Evolutionary conservation across 2,888 invertebrate genomes (phyloP).

Genomic region (Mimas tiliae): DNA sequence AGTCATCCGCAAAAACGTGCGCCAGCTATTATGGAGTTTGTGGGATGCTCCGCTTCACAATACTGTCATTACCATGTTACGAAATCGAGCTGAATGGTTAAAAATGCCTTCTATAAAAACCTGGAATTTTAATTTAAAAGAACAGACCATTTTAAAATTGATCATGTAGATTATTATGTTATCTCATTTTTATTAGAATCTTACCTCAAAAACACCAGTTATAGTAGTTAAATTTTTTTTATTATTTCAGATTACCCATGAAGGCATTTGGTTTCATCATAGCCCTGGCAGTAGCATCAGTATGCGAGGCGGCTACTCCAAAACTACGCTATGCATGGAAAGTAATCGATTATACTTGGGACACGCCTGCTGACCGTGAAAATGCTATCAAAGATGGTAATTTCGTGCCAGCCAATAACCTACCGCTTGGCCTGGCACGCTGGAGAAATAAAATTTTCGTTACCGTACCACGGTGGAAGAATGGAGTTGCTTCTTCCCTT

Average conservation of each 20-base stretch:
- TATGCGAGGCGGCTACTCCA: constrained; percentile 77
- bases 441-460: constrained; percentile 90
- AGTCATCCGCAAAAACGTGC: constrained; percentile 78
- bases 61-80: constrained; percentile 74
- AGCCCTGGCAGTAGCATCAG: constrained; percentile 56
- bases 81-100: constrained; percentile 43
- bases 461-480: constrained; percentile 89
- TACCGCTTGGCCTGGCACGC: constrained; percentile 88
- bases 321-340: constrained; percentile 89
- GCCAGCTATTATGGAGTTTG: constrained; percentile 64
- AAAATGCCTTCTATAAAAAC: constrained; percentile 7
- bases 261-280: constrained; percentile 56
- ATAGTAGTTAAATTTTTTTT: constrained; percentile 31
- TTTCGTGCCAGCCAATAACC: constrained; percentile 87
- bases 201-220: neutral
- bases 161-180: too few species aligned
- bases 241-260: constrained; percentile 56
- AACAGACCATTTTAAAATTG: neutral
- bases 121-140: constrained; percentile 5
- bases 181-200: too few species aligned
- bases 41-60: constrained; percentile 68
- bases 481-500: constrained; percentile 88
- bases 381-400: constrained; percentile 85
- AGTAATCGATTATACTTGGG: constrained; percentile 87
- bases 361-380: constrained; percentile 83